Percentiles rank a stretch among this genome's conserved stretches.
Conservation (phyloP, 64 coral and sea anemone genomes). For the Pocillopora damicornis region DNA sequence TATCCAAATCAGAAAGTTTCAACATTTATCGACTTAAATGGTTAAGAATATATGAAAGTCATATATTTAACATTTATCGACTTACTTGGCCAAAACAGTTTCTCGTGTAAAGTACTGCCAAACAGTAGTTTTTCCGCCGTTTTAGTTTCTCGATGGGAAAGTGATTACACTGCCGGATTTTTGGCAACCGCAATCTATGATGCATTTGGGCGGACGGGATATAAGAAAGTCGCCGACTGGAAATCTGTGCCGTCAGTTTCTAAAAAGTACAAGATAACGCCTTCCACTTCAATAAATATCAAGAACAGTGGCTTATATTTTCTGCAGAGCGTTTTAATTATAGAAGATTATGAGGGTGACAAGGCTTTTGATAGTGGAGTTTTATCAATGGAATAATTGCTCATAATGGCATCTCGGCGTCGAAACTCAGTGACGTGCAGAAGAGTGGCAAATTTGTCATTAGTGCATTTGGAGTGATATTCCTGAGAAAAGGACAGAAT, state of each 20-base stretch:
- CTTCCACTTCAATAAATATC: not conserved
- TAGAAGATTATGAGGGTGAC: not conserved
- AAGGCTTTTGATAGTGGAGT: not conserved
- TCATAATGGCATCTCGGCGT: not conserved
- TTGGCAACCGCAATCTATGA: not conserved
- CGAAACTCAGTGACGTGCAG: not conserved
- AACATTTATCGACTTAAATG: not conserved
- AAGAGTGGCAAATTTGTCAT: not conserved
- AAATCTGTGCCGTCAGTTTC: not conserved
- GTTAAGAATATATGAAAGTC: too few species aligned
- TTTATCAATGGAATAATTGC: not conserved
- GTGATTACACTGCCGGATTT: slow-evolving; percentile 15
- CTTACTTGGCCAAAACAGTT: not conserved
- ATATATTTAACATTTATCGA: not conserved
- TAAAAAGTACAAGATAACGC: not conserved
- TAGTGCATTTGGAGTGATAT: slow-evolving; percentile 25
- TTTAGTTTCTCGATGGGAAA: slow-evolving; percentile 5
- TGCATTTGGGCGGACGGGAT: rapidly evolving
- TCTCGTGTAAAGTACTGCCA: not conserved
- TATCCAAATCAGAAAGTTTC: not conserved
- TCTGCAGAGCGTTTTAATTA: not conserved
- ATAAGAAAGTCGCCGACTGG: not conserved
- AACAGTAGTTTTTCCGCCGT: slow-evolving; percentile 37
- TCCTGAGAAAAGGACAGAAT: not conserved
- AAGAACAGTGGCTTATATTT: slow-evolving; percentile 21